phyloP scores from a whole-genome alignment of 2,113 vertebrate genomes.

The Eolophus roseicapilla region DNA sequence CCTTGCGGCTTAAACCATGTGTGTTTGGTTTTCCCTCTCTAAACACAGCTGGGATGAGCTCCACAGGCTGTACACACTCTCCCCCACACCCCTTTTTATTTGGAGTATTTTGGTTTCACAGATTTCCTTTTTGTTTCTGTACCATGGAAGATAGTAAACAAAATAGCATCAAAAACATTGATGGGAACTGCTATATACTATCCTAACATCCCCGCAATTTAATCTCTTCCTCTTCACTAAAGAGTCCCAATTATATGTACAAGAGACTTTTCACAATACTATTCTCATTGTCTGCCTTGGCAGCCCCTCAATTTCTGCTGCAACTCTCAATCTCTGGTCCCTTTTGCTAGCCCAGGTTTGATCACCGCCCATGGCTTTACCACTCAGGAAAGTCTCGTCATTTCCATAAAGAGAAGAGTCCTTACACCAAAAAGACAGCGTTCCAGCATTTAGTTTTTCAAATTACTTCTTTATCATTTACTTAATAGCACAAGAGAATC shows the following conservation, averaged over 20 bases:
- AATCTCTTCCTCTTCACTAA: background rate
- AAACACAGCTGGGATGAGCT: background rate
- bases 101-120: background rate
- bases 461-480: background rate
- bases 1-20: background rate
- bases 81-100: background rate
- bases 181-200: background rate
- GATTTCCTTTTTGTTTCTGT: background rate
- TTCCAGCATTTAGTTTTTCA: background rate
- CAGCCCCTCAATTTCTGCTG: background rate
- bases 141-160: background rate
- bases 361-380: background rate
- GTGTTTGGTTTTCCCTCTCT: background rate
- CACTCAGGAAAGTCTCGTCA: background rate
- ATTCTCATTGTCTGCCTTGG: background rate
- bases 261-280: background rate
- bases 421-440: background rate
- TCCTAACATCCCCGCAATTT: background rate
- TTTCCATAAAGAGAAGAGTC: background rate
- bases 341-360: background rate
- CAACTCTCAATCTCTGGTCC: background rate
- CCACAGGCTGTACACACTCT: background rate
- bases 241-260: background rate
- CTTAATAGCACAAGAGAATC: background rate
- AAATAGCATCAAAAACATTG: background rate